Evolutionary conservation across 2,113 vertebrate genomes (phyloP).

Genomic region (Tragulus kanchil): DNA sequence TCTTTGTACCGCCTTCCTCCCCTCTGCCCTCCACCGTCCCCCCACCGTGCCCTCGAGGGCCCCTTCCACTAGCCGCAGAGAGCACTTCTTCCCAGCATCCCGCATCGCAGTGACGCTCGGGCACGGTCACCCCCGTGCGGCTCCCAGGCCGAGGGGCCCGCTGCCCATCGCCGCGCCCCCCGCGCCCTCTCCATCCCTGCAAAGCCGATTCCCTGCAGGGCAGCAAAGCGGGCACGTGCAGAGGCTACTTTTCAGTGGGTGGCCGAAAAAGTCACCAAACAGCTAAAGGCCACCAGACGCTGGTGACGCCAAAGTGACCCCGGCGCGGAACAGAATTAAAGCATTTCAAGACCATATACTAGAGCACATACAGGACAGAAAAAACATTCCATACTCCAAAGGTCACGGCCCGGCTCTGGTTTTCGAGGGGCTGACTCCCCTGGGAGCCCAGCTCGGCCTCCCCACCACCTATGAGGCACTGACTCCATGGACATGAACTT

Average conservation of each 20-base stretch:
- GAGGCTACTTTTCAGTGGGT: constrained; percentile 24
- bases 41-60: background rate
- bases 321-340: constrained; percentile 13
- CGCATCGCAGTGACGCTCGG: background rate
- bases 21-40: background rate
- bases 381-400: background rate
- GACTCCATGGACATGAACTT: background rate
- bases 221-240: background rate
- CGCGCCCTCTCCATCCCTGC: background rate
- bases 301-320: background rate
- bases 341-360: background rate
- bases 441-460: background rate
- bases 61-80: background rate
- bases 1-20: background rate
- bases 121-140: rapidly evolving
- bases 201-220: background rate
- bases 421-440: background rate
- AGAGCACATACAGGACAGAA: background rate
- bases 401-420: background rate
- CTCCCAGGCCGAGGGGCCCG: background rate
- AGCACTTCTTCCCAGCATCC: background rate
- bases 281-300: background rate
- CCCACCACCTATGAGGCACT: background rate
- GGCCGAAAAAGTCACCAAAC: background rate
- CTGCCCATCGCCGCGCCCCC: constrained; percentile 52